Base-by-base conservation (phyloP, 2,888 invertebrate genomes). In the Rhagonycha lutea region DNA sequence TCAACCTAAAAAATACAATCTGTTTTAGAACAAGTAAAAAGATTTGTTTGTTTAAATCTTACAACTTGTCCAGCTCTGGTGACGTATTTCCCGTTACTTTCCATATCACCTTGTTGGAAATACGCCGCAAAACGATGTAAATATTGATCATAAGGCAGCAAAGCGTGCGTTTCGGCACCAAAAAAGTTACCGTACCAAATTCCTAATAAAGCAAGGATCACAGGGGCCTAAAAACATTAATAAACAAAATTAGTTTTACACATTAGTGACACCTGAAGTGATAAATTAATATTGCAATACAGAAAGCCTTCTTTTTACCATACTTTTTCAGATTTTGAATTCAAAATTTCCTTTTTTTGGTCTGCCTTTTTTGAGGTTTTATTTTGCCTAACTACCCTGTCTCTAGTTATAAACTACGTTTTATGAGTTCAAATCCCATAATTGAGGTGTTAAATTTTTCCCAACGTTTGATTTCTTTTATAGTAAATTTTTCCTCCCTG, bases 81-180 rank as follows among this genome's bases (percentile, higher is more conserved):
- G 28, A 96, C 95, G 84, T 94, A 95, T 89, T 99, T 99, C 79
- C 99, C 99, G 88, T 99, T 99, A 81, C 98, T 98, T 88, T 99
- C 99, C 99, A 99, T 99, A 85, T 99, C 99, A 4, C 98, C 98
- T 89, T 99, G 99, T 89, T 99, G 99, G 90, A 99, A 99, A 88
- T 99, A 99, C 14, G 99, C 99, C 10, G 99, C 97, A 89, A 99
- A 99, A 87, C 99, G 93, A 87, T 99, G 99, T 84, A 99, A 88
- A 87, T 99, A 98, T 89, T 99, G 99, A 88, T 99, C 99, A 87
- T 99, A 99, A 0, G 99, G 99, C 75, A 99, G 89, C 7, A 99
- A 89, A 0, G 98, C 96, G 85, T 98, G 98, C 0, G 98, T 98
- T 89, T 99, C 98, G 0, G 97, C 94, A 29, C 96, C 96, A 86